These are phyloP conservation scores for Hemaris fuciformis DNA, from an alignment of 2,888 invertebrate genomes.

Conservation along the genomic window DNA sequence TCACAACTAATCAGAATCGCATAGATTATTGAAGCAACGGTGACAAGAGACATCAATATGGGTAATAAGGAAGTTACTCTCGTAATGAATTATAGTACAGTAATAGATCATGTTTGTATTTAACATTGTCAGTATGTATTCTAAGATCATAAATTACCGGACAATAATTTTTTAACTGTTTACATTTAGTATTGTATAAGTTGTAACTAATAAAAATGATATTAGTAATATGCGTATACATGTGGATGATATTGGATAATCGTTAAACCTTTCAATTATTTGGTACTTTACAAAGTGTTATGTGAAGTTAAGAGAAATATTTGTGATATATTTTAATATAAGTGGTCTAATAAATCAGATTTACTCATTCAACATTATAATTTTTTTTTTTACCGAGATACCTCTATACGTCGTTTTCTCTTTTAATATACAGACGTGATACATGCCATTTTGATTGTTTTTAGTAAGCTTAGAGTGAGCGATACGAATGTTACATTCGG, in stretches of 20 bases:
- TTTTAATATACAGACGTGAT: too few species aligned
- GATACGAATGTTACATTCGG: too few species aligned
- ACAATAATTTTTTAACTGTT: constrained; percentile 4
- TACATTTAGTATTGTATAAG: not conserved
- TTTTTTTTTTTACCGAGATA: not conserved
- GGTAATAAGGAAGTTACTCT: not conserved
- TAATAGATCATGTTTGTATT: not conserved
- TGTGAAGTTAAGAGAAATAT: constrained; percentile 42
- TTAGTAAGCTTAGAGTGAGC: too few species aligned
- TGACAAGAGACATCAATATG: not conserved
- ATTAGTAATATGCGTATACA: not conserved
- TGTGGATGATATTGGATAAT: constrained; percentile 18
- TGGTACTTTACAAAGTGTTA: constrained; percentile 33
- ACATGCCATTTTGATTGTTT: too few species aligned
- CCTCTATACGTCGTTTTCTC: not conserved
- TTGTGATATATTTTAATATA: constrained; percentile 66
- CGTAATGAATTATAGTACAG: not conserved
- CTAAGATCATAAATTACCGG: not conserved
- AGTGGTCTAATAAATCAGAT: constrained; percentile 51
- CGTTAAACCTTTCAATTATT: constrained; percentile 20
- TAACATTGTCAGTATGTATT: not conserved
- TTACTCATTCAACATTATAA: constrained; percentile 36
- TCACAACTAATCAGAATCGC: not conserved
- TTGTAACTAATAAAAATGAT: not conserved
- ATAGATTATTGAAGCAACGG: not conserved